Base-by-base conservation (phyloP, 2,888 invertebrate genomes). In the Pyrrhopygopsis socrates region DNA sequence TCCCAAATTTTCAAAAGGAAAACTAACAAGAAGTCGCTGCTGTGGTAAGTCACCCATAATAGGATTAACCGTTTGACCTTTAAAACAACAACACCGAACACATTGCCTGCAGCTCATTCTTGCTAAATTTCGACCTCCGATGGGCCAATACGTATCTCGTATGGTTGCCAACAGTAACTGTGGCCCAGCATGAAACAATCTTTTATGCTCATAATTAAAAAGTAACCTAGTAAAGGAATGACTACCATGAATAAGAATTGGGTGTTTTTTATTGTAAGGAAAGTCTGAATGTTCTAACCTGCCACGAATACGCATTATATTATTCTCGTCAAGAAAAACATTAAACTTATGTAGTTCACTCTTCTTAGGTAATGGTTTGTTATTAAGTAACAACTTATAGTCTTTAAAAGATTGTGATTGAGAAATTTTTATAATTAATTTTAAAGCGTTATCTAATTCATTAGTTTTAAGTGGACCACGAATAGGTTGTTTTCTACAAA, bases 231-330 rank as follows among this genome's bases (percentile, higher is more conserved):
- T 87, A 73, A 93, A 87, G 3, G 29, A 20, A 89, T 94, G 93
- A 74, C 87, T 90, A 76, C 92, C 91, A 79, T 93, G 90, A 88
- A 95, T 18, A 6, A 94, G 24, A 29, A 94, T 89, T 0, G 92
- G 93, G 30, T 93, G 93, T 60, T 92, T 94, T 74, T 93, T 94
- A 5, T 92, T 85, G 73, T 84, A 92, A 0, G 65, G 0, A 38
- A 83, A 91, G 2, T 82, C 11, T 0, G 92, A 89, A 71, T 91
- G 91, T 0, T 27, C 24, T 2, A 94, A 34, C 15, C 93, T 88
- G 22, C 93, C 94, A 22, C 92, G 93, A 1, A 94, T 93, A 11
- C 93, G 85, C 60, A 93, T 88, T 9, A 93, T 30, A 0, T 87
- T 84, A 30, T 91, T 60, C 0, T 79, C 27, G 41, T 93, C 92